Conservation (phyloP, 2,797 vertebrate genomes). For the Anabacerthia variegaticeps region DNA sequence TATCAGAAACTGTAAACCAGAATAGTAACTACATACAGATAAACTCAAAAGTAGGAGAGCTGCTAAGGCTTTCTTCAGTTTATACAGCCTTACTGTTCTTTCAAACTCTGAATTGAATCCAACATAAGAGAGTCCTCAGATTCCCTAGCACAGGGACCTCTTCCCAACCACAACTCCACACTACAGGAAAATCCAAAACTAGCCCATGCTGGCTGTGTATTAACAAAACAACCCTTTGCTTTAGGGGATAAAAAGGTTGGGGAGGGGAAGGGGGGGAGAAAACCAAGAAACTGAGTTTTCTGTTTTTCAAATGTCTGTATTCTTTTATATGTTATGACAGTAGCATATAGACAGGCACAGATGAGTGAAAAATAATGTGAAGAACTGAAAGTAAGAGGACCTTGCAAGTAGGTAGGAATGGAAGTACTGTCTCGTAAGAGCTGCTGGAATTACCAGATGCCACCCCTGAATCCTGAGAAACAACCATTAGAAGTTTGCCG, state of each 20-base stretch:
- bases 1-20: neutral
- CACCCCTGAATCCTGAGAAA: neutral
- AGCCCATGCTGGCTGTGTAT: neutral
- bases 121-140: accelerated
- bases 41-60: neutral
- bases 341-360: neutral
- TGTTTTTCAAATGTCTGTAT: neutral
- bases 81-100: neutral
- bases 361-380: neutral
- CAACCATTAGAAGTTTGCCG: neutral
- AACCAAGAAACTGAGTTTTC: neutral
- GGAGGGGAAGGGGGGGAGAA: no score
- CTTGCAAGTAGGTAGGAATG: neutral
- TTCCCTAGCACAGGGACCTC: neutral
- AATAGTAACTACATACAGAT: neutral
- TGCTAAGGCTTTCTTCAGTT: neutral
- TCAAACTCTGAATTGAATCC: accelerated
- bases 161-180: neutral
- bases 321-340: neutral
- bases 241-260: neutral
- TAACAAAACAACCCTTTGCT: neutral
- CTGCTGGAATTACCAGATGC: neutral
- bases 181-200: neutral
- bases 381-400: neutral
- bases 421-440: neutral